These are phyloP conservation scores for Mactra quadrangularis DNA, from an alignment of 1,140 invertebrate species.

Conservation along the genomic window DNA sequence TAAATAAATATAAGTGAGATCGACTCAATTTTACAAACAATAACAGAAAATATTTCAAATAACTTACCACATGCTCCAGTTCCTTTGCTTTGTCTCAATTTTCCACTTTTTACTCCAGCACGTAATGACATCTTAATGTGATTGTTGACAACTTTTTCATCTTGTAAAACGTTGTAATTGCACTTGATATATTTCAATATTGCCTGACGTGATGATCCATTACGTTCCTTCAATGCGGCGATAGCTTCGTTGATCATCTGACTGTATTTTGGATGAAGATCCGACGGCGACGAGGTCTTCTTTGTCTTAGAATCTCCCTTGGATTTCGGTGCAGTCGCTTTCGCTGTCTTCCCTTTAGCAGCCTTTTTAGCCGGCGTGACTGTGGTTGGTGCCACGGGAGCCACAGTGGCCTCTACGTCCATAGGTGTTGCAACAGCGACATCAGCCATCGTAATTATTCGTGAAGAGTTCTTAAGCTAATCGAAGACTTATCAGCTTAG, in stretches of 20 bases:
- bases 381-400: too few relatives aligned
- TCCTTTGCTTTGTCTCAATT: too few relatives aligned
- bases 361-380: background rate
- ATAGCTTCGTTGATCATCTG: slow-evolving; percentile 70
- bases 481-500: too few relatives aligned
- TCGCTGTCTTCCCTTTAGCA: slow-evolving; percentile 10
- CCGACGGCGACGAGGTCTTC: slow-evolving; percentile 35
- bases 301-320: slow-evolving; percentile 66
- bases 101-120: too few relatives aligned
- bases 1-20: too few relatives aligned
- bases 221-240: slow-evolving; percentile 67
- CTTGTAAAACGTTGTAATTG: slow-evolving; percentile 80
- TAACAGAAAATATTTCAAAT: too few relatives aligned
- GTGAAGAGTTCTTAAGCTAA: too few relatives aligned
- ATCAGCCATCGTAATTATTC: too few relatives aligned
- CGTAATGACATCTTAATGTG: too few relatives aligned
- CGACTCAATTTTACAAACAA: too few relatives aligned
- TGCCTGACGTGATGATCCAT: slow-evolving; percentile 79
- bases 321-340: slow-evolving; percentile 65
- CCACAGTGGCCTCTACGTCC: slow-evolving; percentile 7
- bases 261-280: slow-evolving; percentile 68
- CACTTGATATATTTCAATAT: slow-evolving; percentile 81
- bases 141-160: too few relatives aligned
- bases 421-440: too few relatives aligned
- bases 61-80: slow-evolving; percentile 77